Conservation (phyloP, 35 echinoderm and acorn worm genomes). For the Amphiura filiformis region DNA sequence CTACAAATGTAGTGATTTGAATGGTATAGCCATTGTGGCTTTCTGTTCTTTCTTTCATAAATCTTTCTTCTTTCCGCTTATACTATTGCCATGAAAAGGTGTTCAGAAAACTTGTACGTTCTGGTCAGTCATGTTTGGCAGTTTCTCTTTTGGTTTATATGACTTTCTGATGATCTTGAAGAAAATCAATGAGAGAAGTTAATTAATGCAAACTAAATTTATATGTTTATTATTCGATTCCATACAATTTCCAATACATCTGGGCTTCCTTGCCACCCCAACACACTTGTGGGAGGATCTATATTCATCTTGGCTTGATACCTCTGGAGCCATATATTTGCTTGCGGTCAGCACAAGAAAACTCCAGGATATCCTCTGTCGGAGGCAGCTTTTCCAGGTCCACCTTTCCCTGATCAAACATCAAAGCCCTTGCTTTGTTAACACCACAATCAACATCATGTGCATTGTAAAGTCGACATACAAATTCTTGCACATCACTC, state of each 20-base stretch:
- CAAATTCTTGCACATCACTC: background rate
- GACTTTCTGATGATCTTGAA: too few relatives aligned
- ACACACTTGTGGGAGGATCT: background rate
- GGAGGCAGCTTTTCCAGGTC: slow-evolving; percentile 33
- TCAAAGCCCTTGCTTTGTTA: background rate
- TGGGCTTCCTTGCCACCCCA: background rate
- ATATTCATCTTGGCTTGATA: background rate
- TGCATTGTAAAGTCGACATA: slow-evolving; percentile 10
- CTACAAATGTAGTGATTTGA: too few relatives aligned
- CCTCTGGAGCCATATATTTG: slow-evolving; percentile 6
- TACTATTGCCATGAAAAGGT: too few relatives aligned
- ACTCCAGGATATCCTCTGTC: slow-evolving; percentile 14
- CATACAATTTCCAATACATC: background rate
- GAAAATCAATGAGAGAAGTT: too few relatives aligned
- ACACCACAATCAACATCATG: background rate
- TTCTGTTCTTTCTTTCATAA: too few relatives aligned
- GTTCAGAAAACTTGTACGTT: too few relatives aligned
- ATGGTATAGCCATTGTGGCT: too few relatives aligned
- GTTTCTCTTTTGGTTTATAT: too few relatives aligned
- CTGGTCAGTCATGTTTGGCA: too few relatives aligned
- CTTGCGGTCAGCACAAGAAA: background rate
- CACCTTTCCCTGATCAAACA: slow-evolving; percentile 28
- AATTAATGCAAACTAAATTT: too few relatives aligned
- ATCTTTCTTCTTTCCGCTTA: too few relatives aligned
- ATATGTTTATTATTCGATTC: too few relatives aligned